Percentiles rank a stretch among this genome's conserved stretches.
These are phyloP conservation scores for Adelognathus sp. DNA, from an alignment of 2,888 invertebrate species.

Conservation along the genomic window DNA sequence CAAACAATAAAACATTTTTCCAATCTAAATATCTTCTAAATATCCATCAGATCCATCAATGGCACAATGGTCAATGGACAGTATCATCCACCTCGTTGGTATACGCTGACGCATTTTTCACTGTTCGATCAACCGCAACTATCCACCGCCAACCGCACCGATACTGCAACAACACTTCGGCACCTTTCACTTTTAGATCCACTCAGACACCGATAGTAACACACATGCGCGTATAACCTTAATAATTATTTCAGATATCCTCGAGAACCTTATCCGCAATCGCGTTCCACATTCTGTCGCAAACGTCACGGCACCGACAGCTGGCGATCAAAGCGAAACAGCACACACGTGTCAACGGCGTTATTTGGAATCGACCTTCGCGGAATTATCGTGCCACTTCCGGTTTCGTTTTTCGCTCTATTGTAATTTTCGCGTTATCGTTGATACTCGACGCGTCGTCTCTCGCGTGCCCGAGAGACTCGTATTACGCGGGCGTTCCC, in stretches of 20 bases:
- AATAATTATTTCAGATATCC: neutral
- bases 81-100: slow-evolving; percentile 16
- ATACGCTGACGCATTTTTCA: slow-evolving; percentile 37
- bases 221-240: neutral
- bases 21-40: too few species aligned
- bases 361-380: neutral
- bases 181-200: slow-evolving; percentile 61
- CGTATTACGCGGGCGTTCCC: slow-evolving; percentile 40
- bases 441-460: slow-evolving; percentile 13
- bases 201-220: neutral
- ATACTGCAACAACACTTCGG: slow-evolving; percentile 34
- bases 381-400: slow-evolving; percentile 13
- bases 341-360: neutral
- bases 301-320: neutral
- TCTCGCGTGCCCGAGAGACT: slow-evolving; percentile 41
- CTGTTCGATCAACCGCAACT: slow-evolving; percentile 50
- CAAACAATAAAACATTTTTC: neutral
- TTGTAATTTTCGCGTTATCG: neutral
- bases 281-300: neutral
- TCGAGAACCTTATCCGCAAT: slow-evolving; percentile 3
- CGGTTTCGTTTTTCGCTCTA: slow-evolving; percentile 30
- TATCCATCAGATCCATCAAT: too few species aligned
- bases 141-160: neutral
- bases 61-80: neutral
- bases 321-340: neutral